Percentiles rank a stretch among this genome's conserved stretches.
Evolutionary conservation across 2,113 vertebrate genomes (phyloP).

Genomic region (Acrocephalus kingi): DNA sequence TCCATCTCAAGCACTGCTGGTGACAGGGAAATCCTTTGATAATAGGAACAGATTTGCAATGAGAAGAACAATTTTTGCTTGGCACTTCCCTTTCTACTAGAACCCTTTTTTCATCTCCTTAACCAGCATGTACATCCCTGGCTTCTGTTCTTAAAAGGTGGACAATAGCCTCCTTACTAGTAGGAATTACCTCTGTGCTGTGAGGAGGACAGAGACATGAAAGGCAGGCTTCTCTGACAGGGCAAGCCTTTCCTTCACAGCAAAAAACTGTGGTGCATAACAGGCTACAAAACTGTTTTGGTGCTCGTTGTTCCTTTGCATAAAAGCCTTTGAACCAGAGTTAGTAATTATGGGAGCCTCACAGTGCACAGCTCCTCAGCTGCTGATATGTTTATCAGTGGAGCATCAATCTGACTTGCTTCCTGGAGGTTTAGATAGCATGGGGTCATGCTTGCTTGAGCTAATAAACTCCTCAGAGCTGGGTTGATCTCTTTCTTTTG

Average conservation of each 20-base stretch:
- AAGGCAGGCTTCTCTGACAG: slow-evolving; percentile 16
- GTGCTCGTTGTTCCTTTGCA: slow-evolving; percentile 45
- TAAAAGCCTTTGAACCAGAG: slow-evolving; percentile 51
- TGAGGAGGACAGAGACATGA: not conserved
- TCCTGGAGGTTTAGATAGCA: slow-evolving; percentile 30
- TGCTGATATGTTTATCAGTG: slow-evolving; percentile 34
- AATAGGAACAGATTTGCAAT: not conserved
- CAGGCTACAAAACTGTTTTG: slow-evolving; percentile 29
- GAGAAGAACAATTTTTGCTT: not conserved
- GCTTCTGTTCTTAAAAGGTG: not conserved
- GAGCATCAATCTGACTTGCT: slow-evolving; percentile 40
- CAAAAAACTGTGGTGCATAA: not conserved
- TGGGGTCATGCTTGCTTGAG: slow-evolving; percentile 40
- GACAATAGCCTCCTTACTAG: not conserved
- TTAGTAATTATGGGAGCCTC: slow-evolving; percentile 32
- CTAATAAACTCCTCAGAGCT: not conserved
- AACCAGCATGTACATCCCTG: not conserved
- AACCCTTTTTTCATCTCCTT: not conserved
- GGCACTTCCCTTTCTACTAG: not conserved
- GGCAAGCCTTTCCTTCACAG: not conserved
- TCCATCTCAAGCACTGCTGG: not conserved
- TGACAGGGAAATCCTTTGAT: not conserved
- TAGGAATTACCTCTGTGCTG: not conserved
- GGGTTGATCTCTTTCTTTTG: not conserved
- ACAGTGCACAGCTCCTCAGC: slow-evolving; percentile 38